Percentiles rank a stretch among this genome's conserved stretches.
Evolutionary conservation across 2,888 invertebrate genomes (phyloP).

Genomic region (Neoascia interrupta): DNA sequence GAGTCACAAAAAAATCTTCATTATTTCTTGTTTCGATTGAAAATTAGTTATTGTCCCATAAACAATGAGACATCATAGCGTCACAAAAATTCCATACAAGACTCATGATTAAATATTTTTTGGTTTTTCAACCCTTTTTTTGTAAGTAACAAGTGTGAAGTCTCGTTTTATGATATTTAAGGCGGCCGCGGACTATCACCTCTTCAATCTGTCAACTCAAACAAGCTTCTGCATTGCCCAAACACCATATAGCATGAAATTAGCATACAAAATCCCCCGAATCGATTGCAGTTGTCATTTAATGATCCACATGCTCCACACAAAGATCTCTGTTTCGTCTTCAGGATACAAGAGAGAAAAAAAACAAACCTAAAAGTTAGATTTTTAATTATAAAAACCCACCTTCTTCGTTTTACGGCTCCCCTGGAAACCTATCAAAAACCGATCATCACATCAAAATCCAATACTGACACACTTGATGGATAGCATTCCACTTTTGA

Average conservation of each 20-base stretch:
- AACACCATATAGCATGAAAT: too few relatives aligned
- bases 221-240: constrained; percentile 19
- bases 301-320: constrained; percentile 14
- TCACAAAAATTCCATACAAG: too few relatives aligned
- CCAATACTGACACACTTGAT: constrained; percentile 35
- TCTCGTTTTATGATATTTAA: too few relatives aligned
- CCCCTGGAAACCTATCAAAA: constrained; percentile 27
- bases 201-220: constrained; percentile 19
- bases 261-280: constrained; percentile 16
- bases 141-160: too few relatives aligned
- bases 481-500: constrained; percentile 56
- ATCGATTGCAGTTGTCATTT: constrained; percentile 19
- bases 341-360: too few relatives aligned
- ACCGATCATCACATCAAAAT: constrained; percentile 19
- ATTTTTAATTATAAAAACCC: constrained; percentile 7
- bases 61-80: too few relatives aligned
- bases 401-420: constrained; percentile 10
- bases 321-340: too few relatives aligned
- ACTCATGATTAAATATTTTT: too few relatives aligned
- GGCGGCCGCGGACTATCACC: neutral
- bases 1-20: too few relatives aligned
- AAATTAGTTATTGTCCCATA: too few relatives aligned
- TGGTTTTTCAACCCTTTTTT: too few relatives aligned
- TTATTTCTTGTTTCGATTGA: too few relatives aligned
- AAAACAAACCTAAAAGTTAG: neutral